Conservation (phyloP, 2,888 invertebrate genomes). For the Latrodectus elegans region DNA sequence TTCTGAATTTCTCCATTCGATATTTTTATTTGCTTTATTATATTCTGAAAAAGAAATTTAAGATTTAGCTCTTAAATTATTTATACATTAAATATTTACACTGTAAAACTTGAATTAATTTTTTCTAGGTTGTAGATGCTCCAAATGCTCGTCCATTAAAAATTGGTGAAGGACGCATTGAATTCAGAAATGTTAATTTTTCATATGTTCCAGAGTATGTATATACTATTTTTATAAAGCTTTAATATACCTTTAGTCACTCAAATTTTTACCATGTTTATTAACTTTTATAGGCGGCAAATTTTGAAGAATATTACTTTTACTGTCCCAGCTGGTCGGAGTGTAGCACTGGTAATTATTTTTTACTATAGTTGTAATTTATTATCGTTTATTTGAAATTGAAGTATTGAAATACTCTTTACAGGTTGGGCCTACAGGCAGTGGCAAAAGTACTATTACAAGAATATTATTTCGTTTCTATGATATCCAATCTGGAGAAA, state of each 20-base stretch:
- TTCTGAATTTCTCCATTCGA: too few species aligned
- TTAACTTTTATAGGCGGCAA: slow-evolving; percentile 75
- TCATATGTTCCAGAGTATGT: slow-evolving; percentile 85
- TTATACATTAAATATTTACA: too few species aligned
- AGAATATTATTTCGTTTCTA: slow-evolving; percentile 77
- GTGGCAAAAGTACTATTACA: slow-evolving; percentile 79
- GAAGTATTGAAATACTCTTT: background rate
- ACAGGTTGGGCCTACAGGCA: slow-evolving; percentile 89
- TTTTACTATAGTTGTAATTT: too few species aligned
- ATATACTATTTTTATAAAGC: background rate
- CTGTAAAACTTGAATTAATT: background rate
- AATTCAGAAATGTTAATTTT: slow-evolving; percentile 93
- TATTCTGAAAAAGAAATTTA: too few species aligned
- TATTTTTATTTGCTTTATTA: too few species aligned
- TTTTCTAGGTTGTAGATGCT: slow-evolving; percentile 80
- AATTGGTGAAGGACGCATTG: slow-evolving; percentile 81
- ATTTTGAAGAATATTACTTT: slow-evolving; percentile 87
- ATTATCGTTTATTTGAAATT: too few species aligned
- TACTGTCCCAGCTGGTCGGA: slow-evolving; percentile 86
- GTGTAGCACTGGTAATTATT: slow-evolving; percentile 78
- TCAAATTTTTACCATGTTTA: background rate
- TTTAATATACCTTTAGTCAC: background rate
- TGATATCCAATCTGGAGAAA: slow-evolving; percentile 75
- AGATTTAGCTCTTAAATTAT: too few species aligned
- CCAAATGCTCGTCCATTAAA: slow-evolving; percentile 84